Evolutionary conservation across 2,797 vertebrate genomes (phyloP).

Genomic region (Gouania willdenowi): DNA sequence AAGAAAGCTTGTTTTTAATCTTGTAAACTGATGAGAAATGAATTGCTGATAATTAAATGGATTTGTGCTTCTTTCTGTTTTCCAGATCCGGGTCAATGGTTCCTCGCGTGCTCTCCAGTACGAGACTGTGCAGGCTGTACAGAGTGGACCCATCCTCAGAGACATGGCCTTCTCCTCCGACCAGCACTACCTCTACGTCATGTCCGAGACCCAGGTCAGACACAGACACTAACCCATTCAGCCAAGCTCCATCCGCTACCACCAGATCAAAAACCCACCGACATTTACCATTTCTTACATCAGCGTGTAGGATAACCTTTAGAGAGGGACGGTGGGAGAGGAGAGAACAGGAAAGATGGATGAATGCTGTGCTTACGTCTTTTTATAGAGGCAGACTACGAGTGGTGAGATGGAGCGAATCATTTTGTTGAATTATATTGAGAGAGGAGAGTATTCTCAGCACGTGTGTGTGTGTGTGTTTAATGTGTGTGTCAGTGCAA

Average conservation of each 20-base stretch:
- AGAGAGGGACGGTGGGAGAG: constrained; percentile 17
- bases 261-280: constrained; percentile 25
- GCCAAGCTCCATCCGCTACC: constrained; percentile 4
- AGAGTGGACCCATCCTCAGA: constrained; percentile 84
- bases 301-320: constrained; percentile 31
- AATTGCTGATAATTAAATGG: not conserved
- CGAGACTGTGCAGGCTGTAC: constrained; percentile 90
- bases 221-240: not conserved
- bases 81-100: constrained; percentile 91
- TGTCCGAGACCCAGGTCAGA: constrained; percentile 93
- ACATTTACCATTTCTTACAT: constrained; percentile 37
- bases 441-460: constrained; percentile 24
- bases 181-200: constrained; percentile 90
- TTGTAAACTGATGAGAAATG: not conserved
- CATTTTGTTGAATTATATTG: constrained; percentile 47
- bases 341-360: constrained; percentile 27
- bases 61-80: constrained; percentile 18
- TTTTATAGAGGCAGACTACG: constrained; percentile 34
- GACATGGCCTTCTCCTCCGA: constrained; percentile 96
- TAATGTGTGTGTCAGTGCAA: not conserved
- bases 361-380: constrained; percentile 21
- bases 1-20: no score
- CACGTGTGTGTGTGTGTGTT: constrained; percentile 9
- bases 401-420: constrained; percentile 37
- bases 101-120: constrained; percentile 86